phyloP scores from a whole-genome alignment of 2,113 vertebrate species.

The Lepisosteus osseus region DNA sequence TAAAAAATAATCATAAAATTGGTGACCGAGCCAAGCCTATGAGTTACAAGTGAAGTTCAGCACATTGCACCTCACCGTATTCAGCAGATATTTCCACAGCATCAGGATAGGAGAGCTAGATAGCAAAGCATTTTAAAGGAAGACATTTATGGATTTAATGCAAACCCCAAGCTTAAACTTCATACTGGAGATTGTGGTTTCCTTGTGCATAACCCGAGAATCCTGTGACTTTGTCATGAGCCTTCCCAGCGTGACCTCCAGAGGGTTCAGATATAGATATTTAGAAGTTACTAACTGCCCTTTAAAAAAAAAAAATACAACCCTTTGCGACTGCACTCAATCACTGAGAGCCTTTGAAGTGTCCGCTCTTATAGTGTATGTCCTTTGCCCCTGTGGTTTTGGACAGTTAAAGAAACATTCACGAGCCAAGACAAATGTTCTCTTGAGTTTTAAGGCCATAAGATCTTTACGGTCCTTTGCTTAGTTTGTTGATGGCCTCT shows the following conservation, averaged over 20 bases:
- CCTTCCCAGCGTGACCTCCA: constrained; percentile 6
- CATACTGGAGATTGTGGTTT: too few relatives aligned
- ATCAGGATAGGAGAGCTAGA: too few relatives aligned
- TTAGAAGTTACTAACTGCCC: constrained; percentile 16
- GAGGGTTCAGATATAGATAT: constrained; percentile 4
- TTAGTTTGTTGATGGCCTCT: constrained; percentile 25
- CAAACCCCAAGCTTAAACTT: too few relatives aligned
- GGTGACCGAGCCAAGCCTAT: too few relatives aligned
- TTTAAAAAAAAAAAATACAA: not conserved
- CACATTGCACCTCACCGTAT: too few relatives aligned
- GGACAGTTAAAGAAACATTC: constrained; percentile 1
- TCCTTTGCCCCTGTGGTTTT: constrained; percentile 13
- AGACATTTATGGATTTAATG: too few relatives aligned
- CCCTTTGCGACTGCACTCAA: constrained; percentile 10
- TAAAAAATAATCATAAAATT: too few relatives aligned
- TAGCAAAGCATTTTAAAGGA: too few relatives aligned
- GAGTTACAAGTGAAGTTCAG: too few relatives aligned
- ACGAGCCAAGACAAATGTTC: constrained; percentile 20
- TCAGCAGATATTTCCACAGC: too few relatives aligned
- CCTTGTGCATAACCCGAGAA: too few relatives aligned
- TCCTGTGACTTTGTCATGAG: not conserved
- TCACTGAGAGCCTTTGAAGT: constrained; percentile 27
- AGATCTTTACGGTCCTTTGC: constrained; percentile 11
- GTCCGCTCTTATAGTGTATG: not conserved
- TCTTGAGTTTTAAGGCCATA: constrained; percentile 20